Evolutionary conservation across 2,888 invertebrate species (phyloP).

Genomic region (Spisula subtruncata): DNA sequence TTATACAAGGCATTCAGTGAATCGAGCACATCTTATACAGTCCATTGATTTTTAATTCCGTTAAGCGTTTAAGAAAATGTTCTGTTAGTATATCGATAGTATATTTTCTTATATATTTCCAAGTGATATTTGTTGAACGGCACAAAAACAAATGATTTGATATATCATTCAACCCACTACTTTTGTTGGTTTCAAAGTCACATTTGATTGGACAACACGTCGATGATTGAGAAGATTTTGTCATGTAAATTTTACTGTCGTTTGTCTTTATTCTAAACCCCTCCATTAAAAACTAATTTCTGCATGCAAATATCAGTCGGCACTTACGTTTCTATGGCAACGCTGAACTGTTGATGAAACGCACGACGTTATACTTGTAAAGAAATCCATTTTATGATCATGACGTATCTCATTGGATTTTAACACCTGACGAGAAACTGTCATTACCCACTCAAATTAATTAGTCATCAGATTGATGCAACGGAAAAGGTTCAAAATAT

Average conservation of each 20-base stretch:
- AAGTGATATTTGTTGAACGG: background rate
- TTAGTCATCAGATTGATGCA: background rate
- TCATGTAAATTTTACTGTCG: background rate
- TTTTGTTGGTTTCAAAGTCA: background rate
- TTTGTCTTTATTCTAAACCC: background rate
- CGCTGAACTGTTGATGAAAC: conserved; percentile 7
- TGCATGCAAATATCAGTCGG: conserved; percentile 20
- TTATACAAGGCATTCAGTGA: too few relatives aligned
- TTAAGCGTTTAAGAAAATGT: too few relatives aligned
- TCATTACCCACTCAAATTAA: too few relatives aligned
- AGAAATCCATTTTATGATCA: conserved; percentile 12
- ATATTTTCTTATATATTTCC: background rate
- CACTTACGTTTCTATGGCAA: conserved; percentile 13
- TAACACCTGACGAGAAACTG: too few relatives aligned
- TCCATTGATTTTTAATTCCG: too few relatives aligned
- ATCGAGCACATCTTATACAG: too few relatives aligned
- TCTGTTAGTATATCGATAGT: too few relatives aligned
- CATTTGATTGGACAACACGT: background rate
- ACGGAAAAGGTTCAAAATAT: background rate
- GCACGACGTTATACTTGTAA: background rate
- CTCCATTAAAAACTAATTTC: conserved; percentile 22
- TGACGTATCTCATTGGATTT: background rate
- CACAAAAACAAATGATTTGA: background rate
- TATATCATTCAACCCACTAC: background rate
- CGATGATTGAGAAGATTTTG: background rate